Base-by-base conservation (phyloP, 2,797 vertebrate species). In the Myoxocephalus aenaeus region DNA sequence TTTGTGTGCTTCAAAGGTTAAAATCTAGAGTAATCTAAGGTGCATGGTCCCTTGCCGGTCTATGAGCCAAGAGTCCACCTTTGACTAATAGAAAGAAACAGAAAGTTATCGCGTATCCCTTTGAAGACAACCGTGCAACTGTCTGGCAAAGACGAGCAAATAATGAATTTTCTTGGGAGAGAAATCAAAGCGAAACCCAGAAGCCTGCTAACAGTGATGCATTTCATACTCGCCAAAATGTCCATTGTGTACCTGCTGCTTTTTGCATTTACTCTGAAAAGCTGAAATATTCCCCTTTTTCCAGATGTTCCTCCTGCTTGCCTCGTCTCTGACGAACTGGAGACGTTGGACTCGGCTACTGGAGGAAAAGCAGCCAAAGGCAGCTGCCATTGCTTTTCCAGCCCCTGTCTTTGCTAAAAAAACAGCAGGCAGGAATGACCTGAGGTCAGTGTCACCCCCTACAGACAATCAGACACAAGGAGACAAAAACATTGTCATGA, bases 221-320 rank as follows among this genome's bases (percentile, higher is more conserved):
- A 88, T 90, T 90, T 90, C 87, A 81, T 65, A 76, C 88, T 73
- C 51, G 84, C 86, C 86, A 86, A 87, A 77, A 85, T 84, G 84
- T 90, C 87, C 80, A 90, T 91, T 93, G 89, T 92, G 83, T 90
- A 92, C 89, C 90, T 94, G 92, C 93, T 94, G 92, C 87, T 93
- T 94, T 95, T 91, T 91, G 74, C 90, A 94, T 94, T 92, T 87
- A 75, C 89, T 88, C 86, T 89, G 44, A 75, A 85, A 87, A 87
- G 82, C 82, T 75, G 70, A 87, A 78, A 78, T 82, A 74, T 83
- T 62, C 65, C 50, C 75, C 46, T 59, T 93, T 94, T 94, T 90
- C 93, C 94, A 94, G 94, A 94, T 94, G 93, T 92, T 89, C 83
- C 88, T 87, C 81, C 89, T 86, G 83, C 78, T 81, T 48, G 36